Base-by-base conservation (phyloP, 2,888 invertebrate species). In the Hedychridium roseum region DNA sequence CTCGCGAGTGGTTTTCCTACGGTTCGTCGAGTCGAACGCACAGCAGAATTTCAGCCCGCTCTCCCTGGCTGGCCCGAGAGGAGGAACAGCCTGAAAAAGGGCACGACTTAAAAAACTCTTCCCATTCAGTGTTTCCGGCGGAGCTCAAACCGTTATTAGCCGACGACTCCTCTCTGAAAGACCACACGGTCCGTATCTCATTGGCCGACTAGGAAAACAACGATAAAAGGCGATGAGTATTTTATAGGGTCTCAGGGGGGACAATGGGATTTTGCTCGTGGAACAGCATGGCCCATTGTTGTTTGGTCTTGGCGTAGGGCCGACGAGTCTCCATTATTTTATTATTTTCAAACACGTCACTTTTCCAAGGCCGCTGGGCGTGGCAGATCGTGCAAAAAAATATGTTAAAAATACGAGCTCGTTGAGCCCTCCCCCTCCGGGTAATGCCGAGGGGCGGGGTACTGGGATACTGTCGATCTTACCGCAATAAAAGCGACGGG, bases 151-250 rank as follows among this genome's bases (percentile, higher is more conserved):
- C 64, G 64, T 70, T 71, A 71, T 73, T 72, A 72, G 71, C 44
- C 59, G 46, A 42, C 45, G 43, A 50, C 32, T 37, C 38, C 45
- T 52, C 50, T n/a, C n/a, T n/a, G n/a, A n/a, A n/a, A n/a, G n/a
- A n/a, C n/a, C n/a, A n/a, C 39, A 49, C 51, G 44, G 36, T 39
- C 39, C 54, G 51, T 53, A 60, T 68, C 64, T 67, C 68, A 72
- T 78, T 73, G 76, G 71, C 60, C 61, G 67, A 61, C 62, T 70
- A 66, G 49, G 70, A 74, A 72, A 77, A 75, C 75, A 74, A 69
- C 75, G 74, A 77, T 76, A 76, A 78, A 76, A 73, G 64, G 60
- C 76, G 76, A 78, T 75, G 78, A 78, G 78, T 73, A 78, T 76
- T 78, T 78, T 76, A 78, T 78, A 66, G 76, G 76, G 73, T 65